phyloP scores from a whole-genome alignment of 53 echinoderm and acorn worm genomes.

The Antedon mediterranea region DNA sequence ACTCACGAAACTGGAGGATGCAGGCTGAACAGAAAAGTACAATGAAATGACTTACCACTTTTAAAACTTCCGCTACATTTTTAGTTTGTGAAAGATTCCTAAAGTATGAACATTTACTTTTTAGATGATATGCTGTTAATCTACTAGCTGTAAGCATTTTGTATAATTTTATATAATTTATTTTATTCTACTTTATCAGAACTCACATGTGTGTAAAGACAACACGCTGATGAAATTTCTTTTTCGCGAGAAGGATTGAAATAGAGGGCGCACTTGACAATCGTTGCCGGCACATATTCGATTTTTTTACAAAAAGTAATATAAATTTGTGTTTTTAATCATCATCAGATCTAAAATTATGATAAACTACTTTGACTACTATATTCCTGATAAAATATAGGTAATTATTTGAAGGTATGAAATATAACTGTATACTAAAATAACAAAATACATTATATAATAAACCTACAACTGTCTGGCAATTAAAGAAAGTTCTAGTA shows the following conservation, averaged over 20 bases:
- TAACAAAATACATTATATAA: too few relatives aligned
- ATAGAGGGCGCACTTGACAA: not conserved
- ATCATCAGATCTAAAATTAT: too few relatives aligned
- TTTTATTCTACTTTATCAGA: not conserved
- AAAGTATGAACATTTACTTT: constrained; percentile 28
- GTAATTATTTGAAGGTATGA: too few relatives aligned
- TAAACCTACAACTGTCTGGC: not conserved
- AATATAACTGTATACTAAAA: too few relatives aligned
- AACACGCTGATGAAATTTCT: not conserved
- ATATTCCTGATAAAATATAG: too few relatives aligned
- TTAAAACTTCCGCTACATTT: constrained; percentile 43
- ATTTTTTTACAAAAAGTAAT: not conserved
- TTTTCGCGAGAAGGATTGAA: not conserved
- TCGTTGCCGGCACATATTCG: not conserved
- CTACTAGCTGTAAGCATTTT: constrained; percentile 69
- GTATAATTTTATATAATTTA: not conserved
- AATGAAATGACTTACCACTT: constrained; percentile 49
- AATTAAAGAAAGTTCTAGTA: not conserved
- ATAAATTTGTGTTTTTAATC: too few relatives aligned
- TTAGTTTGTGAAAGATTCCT: constrained; percentile 40
- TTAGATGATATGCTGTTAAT: constrained; percentile 59
- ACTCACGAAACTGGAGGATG: too few relatives aligned
- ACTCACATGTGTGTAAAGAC: not conserved
- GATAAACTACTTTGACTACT: too few relatives aligned
- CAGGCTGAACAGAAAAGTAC: too few relatives aligned